Base-by-base conservation (phyloP, 2,888 invertebrate species). In the Ichneumon xanthorius region DNA sequence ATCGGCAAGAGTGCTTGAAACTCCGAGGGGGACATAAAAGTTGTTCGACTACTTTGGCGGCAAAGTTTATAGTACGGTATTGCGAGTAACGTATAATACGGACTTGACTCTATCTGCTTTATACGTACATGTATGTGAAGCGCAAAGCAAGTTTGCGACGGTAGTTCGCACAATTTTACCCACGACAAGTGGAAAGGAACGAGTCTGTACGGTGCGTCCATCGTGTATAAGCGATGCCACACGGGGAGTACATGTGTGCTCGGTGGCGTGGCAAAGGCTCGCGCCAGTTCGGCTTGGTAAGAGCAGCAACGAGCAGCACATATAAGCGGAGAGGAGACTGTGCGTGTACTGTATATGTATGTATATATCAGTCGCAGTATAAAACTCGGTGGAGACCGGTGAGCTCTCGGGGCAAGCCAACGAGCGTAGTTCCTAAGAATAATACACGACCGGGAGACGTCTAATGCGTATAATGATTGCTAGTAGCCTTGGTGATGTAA, bases 401-500 rank as follows among this genome's bases (percentile, higher is more conserved):
- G 76, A 85, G 81, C 84, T 87, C 87, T 84, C 78, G 45, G n/a
- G 81, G 85, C 86, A 86, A 88, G 86, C 87, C 89, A 87, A 77
- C 88, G 88, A 88, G 89, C 89, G 89, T 90, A 89, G 89, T 90
- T 91, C 90, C 90, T 88, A 90, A 89, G 90, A 90, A 90, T 89
- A 90, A 89, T 88, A 86, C 86, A 79, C 77, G 87, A 87, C 80
- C 81, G 80, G 86, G 68, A 84, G 82, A 87, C 89, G 84, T 88
- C 88, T 88, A 89, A 88, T 88, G 85, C 88, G 89, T 88, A 82
- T 89, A 90, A 89, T 88, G 88, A 90, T 89, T 88, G 88, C 75
- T 80, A 80, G 87, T 89, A 91, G 91, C 92, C 92, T 92, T 90
- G 92, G 87, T 92, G 92, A 92, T 92, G 92, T 91, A 93, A 93